phyloP scores from a whole-genome alignment of 2,113 vertebrate genomes.

The Tenebrosternarchus preto region DNA sequence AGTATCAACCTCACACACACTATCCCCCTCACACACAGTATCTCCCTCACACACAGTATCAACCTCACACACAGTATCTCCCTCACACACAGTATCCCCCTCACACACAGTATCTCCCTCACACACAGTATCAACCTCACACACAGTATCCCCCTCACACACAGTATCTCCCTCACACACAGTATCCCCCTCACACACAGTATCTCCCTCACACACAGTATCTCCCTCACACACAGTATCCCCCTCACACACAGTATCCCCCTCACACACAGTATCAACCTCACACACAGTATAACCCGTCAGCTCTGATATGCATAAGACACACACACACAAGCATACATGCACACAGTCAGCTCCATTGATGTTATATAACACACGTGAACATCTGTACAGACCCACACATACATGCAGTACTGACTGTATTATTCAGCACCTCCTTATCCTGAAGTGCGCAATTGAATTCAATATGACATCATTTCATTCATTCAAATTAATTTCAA shows the following conservation, averaged over 20 bases:
- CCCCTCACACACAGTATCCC: slow-evolving; percentile 17
- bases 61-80: no score
- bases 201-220: no score
- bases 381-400: not conserved
- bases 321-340: slow-evolving; percentile 16
- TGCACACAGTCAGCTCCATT: not conserved
- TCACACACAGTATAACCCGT: not conserved
- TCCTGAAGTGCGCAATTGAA: not conserved
- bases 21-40: no score
- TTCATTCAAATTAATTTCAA: slow-evolving; percentile 16
- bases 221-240: not conserved
- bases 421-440: slow-evolving; percentile 15
- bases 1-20: not conserved
- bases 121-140: not conserved
- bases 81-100: no score
- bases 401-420: not conserved
- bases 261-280: not conserved
- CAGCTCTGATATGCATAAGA: not conserved
- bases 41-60: no score
- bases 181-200: no score
- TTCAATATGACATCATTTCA: slow-evolving; percentile 14
- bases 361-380: not conserved
- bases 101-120: no score
- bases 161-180: no score
- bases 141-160: no score